phyloP scores from a whole-genome alignment of 2,797 vertebrate species.

The Erpetoichthys calabaricus region DNA sequence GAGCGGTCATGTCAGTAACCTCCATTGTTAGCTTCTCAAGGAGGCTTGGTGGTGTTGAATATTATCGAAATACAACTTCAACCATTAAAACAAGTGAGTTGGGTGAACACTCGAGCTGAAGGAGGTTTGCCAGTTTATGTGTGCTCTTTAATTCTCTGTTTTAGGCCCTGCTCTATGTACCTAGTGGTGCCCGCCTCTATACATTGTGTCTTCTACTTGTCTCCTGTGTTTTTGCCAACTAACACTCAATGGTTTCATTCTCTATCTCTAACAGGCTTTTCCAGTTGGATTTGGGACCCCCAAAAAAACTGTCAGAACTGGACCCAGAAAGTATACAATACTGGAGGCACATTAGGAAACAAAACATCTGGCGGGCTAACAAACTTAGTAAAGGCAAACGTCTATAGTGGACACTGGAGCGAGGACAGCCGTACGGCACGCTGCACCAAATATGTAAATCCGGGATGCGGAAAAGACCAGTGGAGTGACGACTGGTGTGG shows the following conservation, averaged over 20 bases:
- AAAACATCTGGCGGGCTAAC: constrained; percentile 69
- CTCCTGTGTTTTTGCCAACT: too few relatives aligned
- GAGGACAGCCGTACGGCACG: neutral
- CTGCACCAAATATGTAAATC: neutral
- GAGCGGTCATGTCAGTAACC: too few relatives aligned
- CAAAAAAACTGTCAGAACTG: constrained; percentile 59
- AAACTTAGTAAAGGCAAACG: constrained; percentile 58
- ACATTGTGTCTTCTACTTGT: too few relatives aligned
- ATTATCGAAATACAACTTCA: too few relatives aligned
- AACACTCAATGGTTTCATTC: neutral
- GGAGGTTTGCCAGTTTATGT: too few relatives aligned
- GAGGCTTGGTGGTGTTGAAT: too few relatives aligned
- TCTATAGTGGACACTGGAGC: constrained; percentile 33
- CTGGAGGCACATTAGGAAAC: constrained; percentile 71
- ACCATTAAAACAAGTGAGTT: too few relatives aligned
- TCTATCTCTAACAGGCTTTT: constrained; percentile 56
- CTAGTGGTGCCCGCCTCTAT: too few relatives aligned
- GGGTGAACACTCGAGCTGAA: too few relatives aligned
- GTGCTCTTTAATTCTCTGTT: too few relatives aligned
- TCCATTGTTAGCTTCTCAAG: too few relatives aligned
- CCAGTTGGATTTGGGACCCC: constrained; percentile 55
- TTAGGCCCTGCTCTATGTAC: too few relatives aligned
- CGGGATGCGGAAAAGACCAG: neutral
- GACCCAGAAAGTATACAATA: constrained; percentile 53
- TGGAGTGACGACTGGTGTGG: neutral